Percentiles rank a stretch among this genome's conserved stretches.
Conservation (phyloP, 1,140 invertebrate species). For the Coboldia fuscipes region DNA sequence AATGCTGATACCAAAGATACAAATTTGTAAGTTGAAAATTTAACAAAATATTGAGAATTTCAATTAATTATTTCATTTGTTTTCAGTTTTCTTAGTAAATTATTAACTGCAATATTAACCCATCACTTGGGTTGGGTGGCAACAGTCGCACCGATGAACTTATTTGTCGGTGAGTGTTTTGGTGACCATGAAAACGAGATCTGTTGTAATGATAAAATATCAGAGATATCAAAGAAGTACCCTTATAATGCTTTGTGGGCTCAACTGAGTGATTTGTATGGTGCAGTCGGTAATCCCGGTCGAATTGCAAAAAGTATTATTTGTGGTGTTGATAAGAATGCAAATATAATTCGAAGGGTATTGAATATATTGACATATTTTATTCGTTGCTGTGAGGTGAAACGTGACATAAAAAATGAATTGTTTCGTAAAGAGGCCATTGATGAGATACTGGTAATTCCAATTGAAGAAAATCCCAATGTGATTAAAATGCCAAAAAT, state of each 20-base stretch:
- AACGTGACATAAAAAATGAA: constrained; percentile 19
- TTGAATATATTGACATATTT: constrained; percentile 61
- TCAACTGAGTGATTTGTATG: constrained; percentile 64
- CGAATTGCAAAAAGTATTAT: constrained; percentile 58
- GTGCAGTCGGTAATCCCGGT: constrained; percentile 53
- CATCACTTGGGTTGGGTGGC: constrained; percentile 80
- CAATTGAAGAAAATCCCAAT: not conserved
- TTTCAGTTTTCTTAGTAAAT: constrained; percentile 72
- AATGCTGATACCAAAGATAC: constrained; percentile 51
- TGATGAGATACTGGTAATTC: constrained; percentile 1
- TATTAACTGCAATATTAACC: constrained; percentile 68
- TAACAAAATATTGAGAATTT: not conserved
- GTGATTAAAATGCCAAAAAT: constrained; percentile 6
- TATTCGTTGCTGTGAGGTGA: constrained; percentile 50
- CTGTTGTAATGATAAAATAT: constrained; percentile 7
- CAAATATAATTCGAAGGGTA: constrained; percentile 41
- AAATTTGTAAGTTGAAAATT: constrained; percentile 48
- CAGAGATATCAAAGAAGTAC: constrained; percentile 18
- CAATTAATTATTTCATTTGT: constrained; percentile 5
- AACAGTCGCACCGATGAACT: constrained; percentile 29
- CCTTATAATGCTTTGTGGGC: constrained; percentile 69
- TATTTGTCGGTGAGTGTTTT: not conserved
- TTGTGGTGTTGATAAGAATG: constrained; percentile 41
- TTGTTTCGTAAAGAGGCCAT: constrained; percentile 15
- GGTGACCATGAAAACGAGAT: not conserved